Base-by-base conservation (phyloP, 2,113 vertebrate genomes). In the Phainopepla nitens region DNA sequence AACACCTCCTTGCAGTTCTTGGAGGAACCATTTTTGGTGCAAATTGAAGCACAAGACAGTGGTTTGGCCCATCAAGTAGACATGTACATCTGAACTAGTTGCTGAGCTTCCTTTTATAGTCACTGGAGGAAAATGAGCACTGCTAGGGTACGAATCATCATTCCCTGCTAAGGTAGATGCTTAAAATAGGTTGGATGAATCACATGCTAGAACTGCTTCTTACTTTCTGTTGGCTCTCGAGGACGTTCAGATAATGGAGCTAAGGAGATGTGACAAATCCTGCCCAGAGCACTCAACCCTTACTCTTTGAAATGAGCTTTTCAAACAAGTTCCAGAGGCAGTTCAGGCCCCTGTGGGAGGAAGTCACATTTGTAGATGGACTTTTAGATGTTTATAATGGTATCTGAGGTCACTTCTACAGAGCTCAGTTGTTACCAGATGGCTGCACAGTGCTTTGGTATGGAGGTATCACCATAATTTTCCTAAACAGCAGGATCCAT, bases 181-280 rank as follows among this genome's bases (percentile, higher is more conserved):
- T 80, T 91, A 94, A 95, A 94, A 96, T 95, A 96, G 90, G 64
- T 31, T 75, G 82, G 69, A 84, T 96, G 96, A 96, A 87, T 97
- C 96, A 95, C 83, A 92, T 68, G 86, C 89, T 78, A 70, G 86
- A 89, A 81, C 72, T 89, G 80, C 83, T 90, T 31, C 89, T 72
- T 91, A 28, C 54, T 89, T 96, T 73, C 39, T 2, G 0, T 69
- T 73, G 78, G 58, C 62, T 93, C 54, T 70, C 4, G 79, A 78
- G 91, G 93, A 80, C 10, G 5, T 94, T 90, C 56, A 44, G 57
- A 82, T 87, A 93, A 71, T 1, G 0, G 44, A 66, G 72, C 83
- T 78, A 72, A 91, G 68, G 86, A 85, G 69, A 83, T 78, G 76
- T 0, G 3, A 82, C 56, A 88, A 65, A 87, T 44, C 72, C 83